These are phyloP conservation scores for Odobenus rosmarus DNA, from an alignment of 2,113 vertebrate genomes.

Conservation along the genomic window DNA sequence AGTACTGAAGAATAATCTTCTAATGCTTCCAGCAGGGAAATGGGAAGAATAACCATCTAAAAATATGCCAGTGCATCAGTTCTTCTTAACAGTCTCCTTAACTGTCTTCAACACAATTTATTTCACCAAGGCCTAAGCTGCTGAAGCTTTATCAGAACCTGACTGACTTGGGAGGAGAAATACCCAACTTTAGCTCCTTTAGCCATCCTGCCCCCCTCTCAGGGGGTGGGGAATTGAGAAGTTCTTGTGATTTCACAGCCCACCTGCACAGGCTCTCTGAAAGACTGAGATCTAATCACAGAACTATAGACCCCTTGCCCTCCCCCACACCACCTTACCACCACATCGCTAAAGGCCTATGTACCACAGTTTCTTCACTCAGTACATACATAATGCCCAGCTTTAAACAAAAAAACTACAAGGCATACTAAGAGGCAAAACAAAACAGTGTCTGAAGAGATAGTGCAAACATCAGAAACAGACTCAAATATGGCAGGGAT, in stretches of 20 bases:
- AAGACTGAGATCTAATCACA: neutral
- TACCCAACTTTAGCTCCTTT: neutral
- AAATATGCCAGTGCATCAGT: neutral
- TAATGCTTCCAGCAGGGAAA: neutral
- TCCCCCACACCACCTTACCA: neutral
- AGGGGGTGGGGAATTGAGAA: no score
- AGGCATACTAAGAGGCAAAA: neutral
- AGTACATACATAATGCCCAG: neutral
- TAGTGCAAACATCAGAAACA: neutral
- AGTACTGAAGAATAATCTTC: neutral
- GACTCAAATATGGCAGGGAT: neutral
- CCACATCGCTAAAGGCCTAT: neutral
- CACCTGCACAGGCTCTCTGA: neutral
- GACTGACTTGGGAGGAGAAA: neutral
- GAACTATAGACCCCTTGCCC: no score
- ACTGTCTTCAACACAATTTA: neutral
- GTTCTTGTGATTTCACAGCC: neutral
- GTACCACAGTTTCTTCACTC: neutral
- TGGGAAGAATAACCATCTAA: neutral
- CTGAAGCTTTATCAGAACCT: neutral
- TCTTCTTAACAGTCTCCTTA: neutral
- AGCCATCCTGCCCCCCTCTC: neutral
- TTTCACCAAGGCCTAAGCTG: neutral
- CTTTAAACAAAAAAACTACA: neutral
- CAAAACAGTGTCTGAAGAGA: neutral